A percentile compares a stretch with the other conserved stretches of the same genome.
Conservation (phyloP, 2,113 vertebrate species). For the Amphilophus citrinellus region DNA sequence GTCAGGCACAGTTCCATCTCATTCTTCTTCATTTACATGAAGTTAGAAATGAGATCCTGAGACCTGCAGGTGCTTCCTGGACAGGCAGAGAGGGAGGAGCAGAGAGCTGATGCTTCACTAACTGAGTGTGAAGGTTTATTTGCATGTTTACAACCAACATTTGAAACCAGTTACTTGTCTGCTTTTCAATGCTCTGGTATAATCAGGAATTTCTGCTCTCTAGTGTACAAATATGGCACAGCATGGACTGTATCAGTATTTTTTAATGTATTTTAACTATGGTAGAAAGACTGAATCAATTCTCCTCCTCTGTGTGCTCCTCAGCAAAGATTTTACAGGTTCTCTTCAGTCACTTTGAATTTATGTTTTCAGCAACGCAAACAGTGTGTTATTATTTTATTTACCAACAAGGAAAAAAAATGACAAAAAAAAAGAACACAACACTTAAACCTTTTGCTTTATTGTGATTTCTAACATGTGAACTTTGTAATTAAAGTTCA, state of each 20-base stretch:
- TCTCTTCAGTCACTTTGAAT: too few species aligned
- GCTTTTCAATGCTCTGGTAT: neutral
- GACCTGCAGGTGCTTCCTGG: conserved; percentile 39
- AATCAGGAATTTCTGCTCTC: neutral
- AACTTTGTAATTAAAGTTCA: conserved; percentile 7
- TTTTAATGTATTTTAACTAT: neutral
- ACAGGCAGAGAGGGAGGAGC: neutral
- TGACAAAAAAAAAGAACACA: too few species aligned
- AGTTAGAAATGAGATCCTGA: neutral
- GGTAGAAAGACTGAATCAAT: too few species aligned
- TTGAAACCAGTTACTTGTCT: too few species aligned
- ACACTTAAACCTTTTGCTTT: too few species aligned
- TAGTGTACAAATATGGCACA: neutral
- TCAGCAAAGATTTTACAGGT: too few species aligned
- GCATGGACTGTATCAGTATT: neutral
- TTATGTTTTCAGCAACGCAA: too few species aligned
- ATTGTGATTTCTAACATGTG: neutral
- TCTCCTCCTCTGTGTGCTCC: too few species aligned
- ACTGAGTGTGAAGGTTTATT: conserved; percentile 29
- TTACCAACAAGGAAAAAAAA: too few species aligned
- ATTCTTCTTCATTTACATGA: conserved; percentile 16
- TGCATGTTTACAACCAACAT: rapidly evolving
- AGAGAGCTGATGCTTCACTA: conserved; percentile 15
- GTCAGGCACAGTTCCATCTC: neutral
- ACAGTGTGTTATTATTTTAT: too few species aligned